Conservation (phyloP, 2,797 vertebrate genomes). For the Nyctalus aviator region DNA sequence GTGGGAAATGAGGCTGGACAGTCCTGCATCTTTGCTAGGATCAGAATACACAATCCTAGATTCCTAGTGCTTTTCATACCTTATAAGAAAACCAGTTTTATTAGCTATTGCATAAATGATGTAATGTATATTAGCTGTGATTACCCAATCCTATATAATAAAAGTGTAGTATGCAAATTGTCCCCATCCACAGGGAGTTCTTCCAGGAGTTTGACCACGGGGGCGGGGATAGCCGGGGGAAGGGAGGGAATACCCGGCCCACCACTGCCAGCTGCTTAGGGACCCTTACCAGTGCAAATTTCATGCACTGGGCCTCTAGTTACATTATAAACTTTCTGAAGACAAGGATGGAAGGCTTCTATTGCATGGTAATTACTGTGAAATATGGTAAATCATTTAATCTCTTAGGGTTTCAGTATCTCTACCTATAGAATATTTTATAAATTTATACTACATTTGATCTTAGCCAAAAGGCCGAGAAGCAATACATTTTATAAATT, state of each 20-base stretch:
- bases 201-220: too few species aligned
- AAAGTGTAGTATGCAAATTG: too few species aligned
- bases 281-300: too few species aligned
- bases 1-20: conserved; percentile 2
- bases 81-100: conserved; percentile 37
- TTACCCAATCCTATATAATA: not conserved
- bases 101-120: conserved; percentile 5
- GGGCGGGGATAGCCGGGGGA: too few species aligned
- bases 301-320: not conserved
- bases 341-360: not conserved
- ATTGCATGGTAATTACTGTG: conserved; percentile 8
- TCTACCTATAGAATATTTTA: conserved; percentile 26
- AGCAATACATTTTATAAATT: not conserved
- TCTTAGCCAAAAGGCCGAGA: too few species aligned
- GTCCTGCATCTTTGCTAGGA: not conserved
- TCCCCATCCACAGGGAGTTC: too few species aligned
- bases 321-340: conserved; percentile 20
- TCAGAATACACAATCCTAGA: not conserved
- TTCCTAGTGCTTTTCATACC: not conserved
- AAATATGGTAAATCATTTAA: conserved; percentile 35
- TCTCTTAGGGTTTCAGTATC: not conserved
- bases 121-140: conserved; percentile 48
- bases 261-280: too few species aligned
- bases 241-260: too few species aligned
- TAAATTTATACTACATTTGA: not conserved